These are phyloP conservation scores for Hippocampus abdominalis DNA, from an alignment of 2,113 vertebrate species.

Conservation along the genomic window DNA sequence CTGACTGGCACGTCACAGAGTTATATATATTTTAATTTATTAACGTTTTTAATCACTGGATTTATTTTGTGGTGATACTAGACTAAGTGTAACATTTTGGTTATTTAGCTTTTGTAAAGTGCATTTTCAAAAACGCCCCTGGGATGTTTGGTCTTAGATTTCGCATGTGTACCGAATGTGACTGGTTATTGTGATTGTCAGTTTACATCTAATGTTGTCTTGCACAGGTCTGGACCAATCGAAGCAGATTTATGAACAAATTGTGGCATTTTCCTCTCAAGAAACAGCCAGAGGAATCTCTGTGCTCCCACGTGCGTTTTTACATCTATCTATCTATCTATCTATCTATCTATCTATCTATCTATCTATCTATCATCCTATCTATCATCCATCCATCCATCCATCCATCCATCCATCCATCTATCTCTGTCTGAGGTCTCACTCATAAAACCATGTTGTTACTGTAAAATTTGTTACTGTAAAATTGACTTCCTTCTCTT, in stretches of 20 bases:
- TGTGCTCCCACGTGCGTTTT: slow-evolving; percentile 53
- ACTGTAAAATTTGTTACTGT: no score
- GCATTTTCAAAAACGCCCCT: not conserved
- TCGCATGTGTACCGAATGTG: not conserved
- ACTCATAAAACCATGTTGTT: not conserved
- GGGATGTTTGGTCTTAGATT: not conserved
- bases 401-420: not conserved
- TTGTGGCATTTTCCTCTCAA: slow-evolving; percentile 35
- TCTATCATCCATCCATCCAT: not conserved
- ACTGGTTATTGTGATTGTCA: not conserved
- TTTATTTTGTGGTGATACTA: not conserved
- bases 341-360: not conserved
- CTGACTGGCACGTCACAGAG: no score
- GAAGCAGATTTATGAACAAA: slow-evolving; percentile 39
- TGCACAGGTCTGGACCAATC: slow-evolving; percentile 50
- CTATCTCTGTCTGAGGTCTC: no score
- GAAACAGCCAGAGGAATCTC: slow-evolving; percentile 26
- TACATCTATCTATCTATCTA: not conserved
- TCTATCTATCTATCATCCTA: no score
- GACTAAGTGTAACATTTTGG: not conserved
- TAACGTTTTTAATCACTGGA: not conserved
- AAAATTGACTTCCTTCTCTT: slow-evolving; percentile 1
- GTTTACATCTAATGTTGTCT: not conserved
- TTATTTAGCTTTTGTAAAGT: not conserved
- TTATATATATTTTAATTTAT: no score